These are phyloP conservation scores for Ips typographus DNA, from an alignment of 1,140 invertebrate species.

Conservation along the genomic window DNA sequence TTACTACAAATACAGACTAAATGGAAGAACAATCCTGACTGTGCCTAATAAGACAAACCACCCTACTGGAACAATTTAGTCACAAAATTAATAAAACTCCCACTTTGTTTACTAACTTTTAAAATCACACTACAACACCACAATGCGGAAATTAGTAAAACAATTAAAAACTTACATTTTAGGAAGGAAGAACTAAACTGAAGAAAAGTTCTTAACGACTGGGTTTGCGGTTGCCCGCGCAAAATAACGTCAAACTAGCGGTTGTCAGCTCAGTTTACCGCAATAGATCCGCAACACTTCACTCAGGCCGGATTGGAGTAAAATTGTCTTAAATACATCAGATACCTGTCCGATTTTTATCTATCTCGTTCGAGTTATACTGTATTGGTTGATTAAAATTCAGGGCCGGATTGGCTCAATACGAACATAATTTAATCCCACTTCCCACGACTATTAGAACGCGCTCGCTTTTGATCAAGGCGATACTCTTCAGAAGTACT, in stretches of 20 bases:
- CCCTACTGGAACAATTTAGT: neutral
- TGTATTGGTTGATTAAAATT: conserved; percentile 23
- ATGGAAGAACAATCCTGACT: too few species aligned
- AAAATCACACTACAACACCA: neutral
- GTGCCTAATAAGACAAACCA: too few species aligned
- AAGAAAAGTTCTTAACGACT: neutral
- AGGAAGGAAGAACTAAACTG: neutral
- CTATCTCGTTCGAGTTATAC: conserved; percentile 26
- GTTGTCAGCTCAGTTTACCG: neutral
- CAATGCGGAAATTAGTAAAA: neutral
- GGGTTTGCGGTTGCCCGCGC: neutral
- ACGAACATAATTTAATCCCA: neutral
- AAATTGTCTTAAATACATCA: conserved; percentile 36
- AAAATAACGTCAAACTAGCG: neutral
- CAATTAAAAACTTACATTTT: neutral
- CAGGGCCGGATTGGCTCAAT: conserved; percentile 18
- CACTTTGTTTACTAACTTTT: neutral
- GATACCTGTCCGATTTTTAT: conserved; percentile 19
- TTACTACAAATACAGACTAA: too few species aligned
- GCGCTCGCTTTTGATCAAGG: neutral
- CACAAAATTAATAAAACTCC: neutral
- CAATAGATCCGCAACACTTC: conserved; percentile 17
- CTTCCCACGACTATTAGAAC: neutral
- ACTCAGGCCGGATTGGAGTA: conserved; percentile 20
- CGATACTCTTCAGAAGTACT: neutral